Evolutionary conservation across 2,113 vertebrate genomes (phyloP).

Genomic region (Onychostruthus taczanowskii): DNA sequence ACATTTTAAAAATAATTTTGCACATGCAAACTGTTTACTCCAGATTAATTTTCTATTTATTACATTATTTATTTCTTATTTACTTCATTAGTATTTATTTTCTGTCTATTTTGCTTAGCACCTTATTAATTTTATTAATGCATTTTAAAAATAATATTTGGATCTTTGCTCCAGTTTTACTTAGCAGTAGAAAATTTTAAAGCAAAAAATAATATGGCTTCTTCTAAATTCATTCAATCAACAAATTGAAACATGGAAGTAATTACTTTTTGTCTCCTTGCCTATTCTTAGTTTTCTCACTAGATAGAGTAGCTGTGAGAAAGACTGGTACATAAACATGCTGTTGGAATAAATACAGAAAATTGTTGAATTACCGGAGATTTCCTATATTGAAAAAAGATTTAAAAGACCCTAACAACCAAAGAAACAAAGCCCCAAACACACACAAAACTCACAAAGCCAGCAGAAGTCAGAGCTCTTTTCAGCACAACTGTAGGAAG

Average conservation of each 20-base stretch:
- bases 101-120: background rate
- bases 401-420: background rate
- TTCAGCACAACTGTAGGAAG: background rate
- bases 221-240: background rate
- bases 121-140: background rate
- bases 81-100: background rate
- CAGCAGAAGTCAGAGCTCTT: background rate
- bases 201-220: conserved; percentile 16
- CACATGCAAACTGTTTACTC: background rate
- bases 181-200: background rate
- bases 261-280: background rate
- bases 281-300: background rate
- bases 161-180: conserved; percentile 10
- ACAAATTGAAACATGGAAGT: background rate
- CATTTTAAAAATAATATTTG: background rate
- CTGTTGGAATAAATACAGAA: background rate
- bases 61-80: background rate
- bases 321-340: background rate
- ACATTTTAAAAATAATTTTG: background rate
- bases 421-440: background rate
- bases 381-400: background rate
- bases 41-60: background rate
- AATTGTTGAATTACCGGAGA: background rate
- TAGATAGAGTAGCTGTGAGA: background rate
- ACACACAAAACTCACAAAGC: background rate